phyloP scores from a whole-genome alignment of 2,888 invertebrate genomes.

The Acleris holmiana region DNA sequence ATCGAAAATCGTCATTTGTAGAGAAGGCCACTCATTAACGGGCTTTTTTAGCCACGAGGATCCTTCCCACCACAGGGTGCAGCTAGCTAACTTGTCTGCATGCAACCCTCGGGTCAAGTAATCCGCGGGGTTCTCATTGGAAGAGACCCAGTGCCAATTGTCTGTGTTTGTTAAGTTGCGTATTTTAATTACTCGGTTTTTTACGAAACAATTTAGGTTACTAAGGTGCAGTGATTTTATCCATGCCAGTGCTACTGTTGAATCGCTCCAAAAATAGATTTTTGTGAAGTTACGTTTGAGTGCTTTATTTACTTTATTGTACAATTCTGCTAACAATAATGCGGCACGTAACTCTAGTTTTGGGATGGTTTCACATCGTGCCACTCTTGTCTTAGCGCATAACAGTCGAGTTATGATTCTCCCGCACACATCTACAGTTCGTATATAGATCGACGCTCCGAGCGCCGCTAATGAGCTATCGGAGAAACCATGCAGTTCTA shows the following conservation, averaged over 20 bases:
- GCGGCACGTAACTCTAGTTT: not conserved
- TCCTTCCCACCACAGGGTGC: slow-evolving; percentile 1
- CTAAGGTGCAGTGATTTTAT: not conserved
- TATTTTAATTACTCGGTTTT: not conserved
- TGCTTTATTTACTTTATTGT: too few relatives aligned
- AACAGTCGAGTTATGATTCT: not conserved
- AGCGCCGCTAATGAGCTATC: not conserved
- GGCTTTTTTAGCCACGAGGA: not conserved
- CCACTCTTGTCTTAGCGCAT: not conserved
- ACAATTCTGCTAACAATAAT: not conserved
- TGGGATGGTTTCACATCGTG: not conserved
- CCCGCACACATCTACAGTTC: not conserved
- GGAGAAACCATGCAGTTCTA: not conserved
- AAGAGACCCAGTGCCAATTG: not conserved
- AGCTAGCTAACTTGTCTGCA: not conserved
- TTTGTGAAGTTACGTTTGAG: too few relatives aligned
- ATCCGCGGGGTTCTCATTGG: too few relatives aligned
- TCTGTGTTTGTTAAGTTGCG: too few relatives aligned
- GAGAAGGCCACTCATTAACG: too few relatives aligned
- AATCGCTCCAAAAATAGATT: not conserved
- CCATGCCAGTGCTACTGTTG: not conserved
- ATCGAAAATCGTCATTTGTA: too few relatives aligned
- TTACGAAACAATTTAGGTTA: not conserved
- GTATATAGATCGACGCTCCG: not conserved
- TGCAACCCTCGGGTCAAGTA: not conserved